phyloP scores from a whole-genome alignment of 2,888 invertebrate species.

The Cheilosia vulpina region DNA sequence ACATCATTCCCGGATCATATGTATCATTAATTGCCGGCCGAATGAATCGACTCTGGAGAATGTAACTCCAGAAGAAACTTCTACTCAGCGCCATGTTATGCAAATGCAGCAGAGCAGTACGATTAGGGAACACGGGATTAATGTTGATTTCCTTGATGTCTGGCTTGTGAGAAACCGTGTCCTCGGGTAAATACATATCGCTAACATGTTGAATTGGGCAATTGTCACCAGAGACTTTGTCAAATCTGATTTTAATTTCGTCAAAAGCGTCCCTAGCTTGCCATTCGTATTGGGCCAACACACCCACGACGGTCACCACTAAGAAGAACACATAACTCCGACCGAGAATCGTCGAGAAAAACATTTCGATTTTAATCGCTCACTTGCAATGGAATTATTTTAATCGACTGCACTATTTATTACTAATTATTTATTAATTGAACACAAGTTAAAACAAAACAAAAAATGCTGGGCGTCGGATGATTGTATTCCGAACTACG shows the following conservation, averaged over 20 bases:
- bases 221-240: constrained; percentile 93
- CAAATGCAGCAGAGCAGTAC: constrained; percentile 95
- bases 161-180: constrained; percentile 95
- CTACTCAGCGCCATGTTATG: constrained; percentile 98
- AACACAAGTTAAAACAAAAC: constrained; percentile 21
- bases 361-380: constrained; percentile 15
- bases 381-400: constrained; percentile 10
- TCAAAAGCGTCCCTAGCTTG: constrained; percentile 95
- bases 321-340: constrained; percentile 82
- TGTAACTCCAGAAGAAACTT: constrained; percentile 98
- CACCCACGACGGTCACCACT: constrained; percentile 85
- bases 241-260: constrained; percentile 92
- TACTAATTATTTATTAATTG: constrained; percentile 30
- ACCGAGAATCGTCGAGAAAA: constrained; percentile 80
- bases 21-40: constrained; percentile 95
- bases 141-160: constrained; percentile 97
- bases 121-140: constrained; percentile 96
- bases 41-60: constrained; percentile 94
- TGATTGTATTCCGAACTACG: constrained; percentile 39
- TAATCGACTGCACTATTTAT: not conserved
- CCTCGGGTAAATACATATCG: constrained; percentile 92
- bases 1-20: constrained; percentile 99
- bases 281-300: constrained; percentile 95
- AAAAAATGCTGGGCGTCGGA: constrained; percentile 3
- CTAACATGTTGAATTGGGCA: constrained; percentile 94